A percentile compares a stretch with the other conserved stretches of the same genome.
phyloP scores from a whole-genome alignment of 2,113 vertebrate genomes.

The Vulpes lagopus region DNA sequence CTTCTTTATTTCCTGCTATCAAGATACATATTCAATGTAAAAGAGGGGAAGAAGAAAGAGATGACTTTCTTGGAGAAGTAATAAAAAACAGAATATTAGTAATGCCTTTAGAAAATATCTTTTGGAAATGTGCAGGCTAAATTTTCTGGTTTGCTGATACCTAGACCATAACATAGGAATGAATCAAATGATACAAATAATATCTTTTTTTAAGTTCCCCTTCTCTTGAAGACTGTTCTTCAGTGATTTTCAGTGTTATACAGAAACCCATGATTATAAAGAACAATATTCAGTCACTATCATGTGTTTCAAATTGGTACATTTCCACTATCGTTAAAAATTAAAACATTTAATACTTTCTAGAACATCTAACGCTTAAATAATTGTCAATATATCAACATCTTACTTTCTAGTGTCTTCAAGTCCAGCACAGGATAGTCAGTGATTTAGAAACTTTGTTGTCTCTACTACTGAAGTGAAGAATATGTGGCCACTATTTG shows the following conservation, averaged over 20 bases:
- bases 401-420: background rate
- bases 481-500: background rate
- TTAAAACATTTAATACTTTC: background rate
- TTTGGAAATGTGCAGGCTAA: background rate
- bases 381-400: background rate
- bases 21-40: background rate
- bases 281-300: background rate
- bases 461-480: background rate
- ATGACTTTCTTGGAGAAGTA: background rate
- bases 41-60: background rate
- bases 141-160: background rate
- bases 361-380: background rate
- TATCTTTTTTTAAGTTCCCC: background rate
- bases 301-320: background rate
- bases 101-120: background rate
- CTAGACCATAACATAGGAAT: background rate
- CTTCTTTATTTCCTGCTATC: background rate
- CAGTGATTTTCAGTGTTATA: background rate
- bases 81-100: background rate
- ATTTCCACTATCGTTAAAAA: background rate
- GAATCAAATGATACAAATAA: background rate
- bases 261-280: background rate
- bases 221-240: background rate
- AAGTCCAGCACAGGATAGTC: background rate
- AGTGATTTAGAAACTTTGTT: background rate